phyloP scores from a whole-genome alignment of 2,797 vertebrate species.

The Pseudomugil gertrudae region DNA sequence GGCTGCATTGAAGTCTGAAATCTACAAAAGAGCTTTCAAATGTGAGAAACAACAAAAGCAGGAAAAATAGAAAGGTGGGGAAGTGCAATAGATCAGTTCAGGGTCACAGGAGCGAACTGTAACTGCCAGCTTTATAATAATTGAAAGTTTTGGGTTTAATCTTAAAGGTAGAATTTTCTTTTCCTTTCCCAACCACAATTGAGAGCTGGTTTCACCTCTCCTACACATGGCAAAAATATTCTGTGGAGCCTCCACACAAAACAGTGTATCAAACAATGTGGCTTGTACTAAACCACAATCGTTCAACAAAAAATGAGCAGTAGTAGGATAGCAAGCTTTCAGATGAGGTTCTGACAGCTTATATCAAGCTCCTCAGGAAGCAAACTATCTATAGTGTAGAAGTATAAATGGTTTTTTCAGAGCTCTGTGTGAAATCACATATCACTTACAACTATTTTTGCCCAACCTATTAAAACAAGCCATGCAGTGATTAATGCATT shows the following conservation, averaged over 20 bases:
- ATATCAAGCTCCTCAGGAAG: background rate
- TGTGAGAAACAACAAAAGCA: background rate
- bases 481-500: background rate
- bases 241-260: background rate
- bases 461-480: background rate
- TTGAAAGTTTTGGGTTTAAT: background rate
- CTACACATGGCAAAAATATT: too few species aligned
- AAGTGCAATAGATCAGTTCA: background rate
- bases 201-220: background rate
- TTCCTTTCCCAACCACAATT: background rate
- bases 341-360: conserved; percentile 1
- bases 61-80: background rate
- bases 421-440: conserved; percentile 13
- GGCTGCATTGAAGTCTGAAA: background rate
- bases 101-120: background rate
- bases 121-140: background rate
- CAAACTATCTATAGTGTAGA: conserved; percentile 4
- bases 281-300: background rate
- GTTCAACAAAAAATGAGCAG: background rate
- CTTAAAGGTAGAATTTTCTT: background rate
- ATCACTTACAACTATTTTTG: background rate
- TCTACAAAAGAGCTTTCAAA: background rate
- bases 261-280: background rate
- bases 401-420: background rate
- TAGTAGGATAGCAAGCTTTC: background rate